Conservation (phyloP, 2,888 invertebrate genomes). For the Altica lythri region DNA sequence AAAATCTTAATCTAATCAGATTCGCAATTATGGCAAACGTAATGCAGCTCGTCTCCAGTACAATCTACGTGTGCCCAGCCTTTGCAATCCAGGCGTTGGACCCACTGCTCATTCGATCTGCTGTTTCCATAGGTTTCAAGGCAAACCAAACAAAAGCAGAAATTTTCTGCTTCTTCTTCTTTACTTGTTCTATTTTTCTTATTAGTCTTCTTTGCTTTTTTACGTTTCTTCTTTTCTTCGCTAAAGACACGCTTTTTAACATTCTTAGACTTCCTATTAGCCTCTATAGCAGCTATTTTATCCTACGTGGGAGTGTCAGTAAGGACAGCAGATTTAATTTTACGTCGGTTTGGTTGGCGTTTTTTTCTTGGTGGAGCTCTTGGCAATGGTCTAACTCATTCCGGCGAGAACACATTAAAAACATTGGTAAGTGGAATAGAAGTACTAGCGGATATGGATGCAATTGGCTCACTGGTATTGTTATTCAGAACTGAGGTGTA, state of each 20-base stretch:
- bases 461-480: too few species aligned
- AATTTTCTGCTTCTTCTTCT: conserved; percentile 27
- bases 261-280: conserved; percentile 34
- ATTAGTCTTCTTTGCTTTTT: conserved; percentile 26
- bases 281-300: conserved; percentile 42
- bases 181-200: conserved; percentile 15
- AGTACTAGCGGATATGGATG: too few species aligned
- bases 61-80: too few species aligned
- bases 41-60: too few species aligned
- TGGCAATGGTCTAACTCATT: conserved; percentile 26
- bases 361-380: conserved; percentile 42
- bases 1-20: too few species aligned
- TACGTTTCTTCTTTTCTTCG: conserved; percentile 24
- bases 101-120: conserved; percentile 9
- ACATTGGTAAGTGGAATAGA: conserved; percentile 25
- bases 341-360: too few species aligned
- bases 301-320: too few species aligned
- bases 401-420: too few species aligned
- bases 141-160: conserved; percentile 31
- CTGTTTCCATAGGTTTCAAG: conserved; percentile 13
- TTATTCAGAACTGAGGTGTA: too few species aligned
- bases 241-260: conserved; percentile 33
- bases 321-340: too few species aligned
- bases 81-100: too few species aligned
- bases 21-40: too few species aligned